These are phyloP conservation scores for Tanypteryx hageni DNA, from an alignment of 2,888 invertebrate genomes.

Conservation along the genomic window DNA sequence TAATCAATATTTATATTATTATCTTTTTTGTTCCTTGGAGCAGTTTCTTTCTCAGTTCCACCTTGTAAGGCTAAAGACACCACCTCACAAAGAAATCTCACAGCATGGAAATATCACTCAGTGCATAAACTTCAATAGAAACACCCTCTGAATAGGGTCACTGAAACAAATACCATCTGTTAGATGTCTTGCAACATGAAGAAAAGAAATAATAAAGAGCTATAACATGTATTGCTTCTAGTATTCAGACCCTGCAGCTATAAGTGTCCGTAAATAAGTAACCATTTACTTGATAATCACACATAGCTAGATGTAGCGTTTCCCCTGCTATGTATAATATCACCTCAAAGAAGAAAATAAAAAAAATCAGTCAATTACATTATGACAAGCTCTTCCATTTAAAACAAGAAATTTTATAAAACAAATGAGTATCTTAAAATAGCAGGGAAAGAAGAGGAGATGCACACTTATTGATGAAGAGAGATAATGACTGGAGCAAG, in stretches of 20 bases:
- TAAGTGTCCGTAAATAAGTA: constrained; percentile 45
- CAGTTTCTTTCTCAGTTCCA: constrained; percentile 64
- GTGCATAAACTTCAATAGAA: constrained; percentile 57
- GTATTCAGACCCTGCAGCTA: constrained; percentile 43
- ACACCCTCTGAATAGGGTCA: constrained; percentile 55
- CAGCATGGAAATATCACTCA: constrained; percentile 64
- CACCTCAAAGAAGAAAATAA: neutral
- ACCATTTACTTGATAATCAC: constrained; percentile 6
- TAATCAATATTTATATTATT: constrained; percentile 64
- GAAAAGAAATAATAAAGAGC: constrained; percentile 51
- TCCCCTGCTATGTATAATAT: constrained; percentile 9
- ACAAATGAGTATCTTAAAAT: constrained; percentile 19
- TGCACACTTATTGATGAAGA: constrained; percentile 26
- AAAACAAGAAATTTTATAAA: neutral
- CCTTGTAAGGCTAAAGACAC: constrained; percentile 64
- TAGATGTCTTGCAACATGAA: constrained; percentile 49
- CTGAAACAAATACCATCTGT: constrained; percentile 61
- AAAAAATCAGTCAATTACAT: constrained; percentile 14
- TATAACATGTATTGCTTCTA: constrained; percentile 61
- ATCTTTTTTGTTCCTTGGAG: constrained; percentile 61
- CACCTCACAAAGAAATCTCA: constrained; percentile 64
- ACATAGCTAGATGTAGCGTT: constrained; percentile 28
- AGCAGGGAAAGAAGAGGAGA: constrained; percentile 33
- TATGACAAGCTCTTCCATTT: constrained; percentile 45
- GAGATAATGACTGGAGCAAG: constrained; percentile 35